Evolutionary conservation across 2,113 vertebrate genomes (phyloP), one percentile per base, ranked within the genome.

Genomic region (Etheostoma spectabile): DNA sequence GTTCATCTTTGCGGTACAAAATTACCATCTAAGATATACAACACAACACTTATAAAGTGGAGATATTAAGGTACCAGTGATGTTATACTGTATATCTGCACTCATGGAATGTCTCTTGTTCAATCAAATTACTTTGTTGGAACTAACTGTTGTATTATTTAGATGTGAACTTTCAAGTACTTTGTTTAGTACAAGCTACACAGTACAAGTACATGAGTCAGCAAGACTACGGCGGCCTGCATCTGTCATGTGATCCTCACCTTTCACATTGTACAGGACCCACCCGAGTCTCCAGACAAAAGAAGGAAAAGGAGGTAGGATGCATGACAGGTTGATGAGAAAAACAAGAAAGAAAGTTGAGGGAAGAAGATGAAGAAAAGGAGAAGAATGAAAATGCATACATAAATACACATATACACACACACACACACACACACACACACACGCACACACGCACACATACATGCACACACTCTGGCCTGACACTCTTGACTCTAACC

Each of bases 391-490:
- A 27, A 55, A 33, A 81, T 18, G 64, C 8, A 82, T 66, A 67
- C 18, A 53, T 45, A 73, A 22, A 79, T 22, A 52, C 33, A 79
- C 5, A 45, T 4, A 55, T 22, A 53, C 18, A 68, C 18, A 62
- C 33, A 61, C 65, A 78, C 75, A 78, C 7, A 56, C 19, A 56
- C 60, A 72, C 49, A 56, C 63, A 81, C 74, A 75, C 55, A 56
- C 57, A 81, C 66, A 76, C 42, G 42, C 56, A 81, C 64, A 82
- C 71, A 67, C 18, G n/a, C 63, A 73, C 46, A 78, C 10, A 45
- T 4, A 48, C 30, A 53, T 8, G 66, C 18, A 72, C 42, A 56
- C 65, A 78, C 75, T 49, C 24, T 42, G 56, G 14, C n/a, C 53
- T 64, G 63, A 52, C 51, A 65, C 33, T 33, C 12, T 61, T 81